phyloP scores from a whole-genome alignment of 2,113 vertebrate genomes.

The Cyanistes caeruleus region DNA sequence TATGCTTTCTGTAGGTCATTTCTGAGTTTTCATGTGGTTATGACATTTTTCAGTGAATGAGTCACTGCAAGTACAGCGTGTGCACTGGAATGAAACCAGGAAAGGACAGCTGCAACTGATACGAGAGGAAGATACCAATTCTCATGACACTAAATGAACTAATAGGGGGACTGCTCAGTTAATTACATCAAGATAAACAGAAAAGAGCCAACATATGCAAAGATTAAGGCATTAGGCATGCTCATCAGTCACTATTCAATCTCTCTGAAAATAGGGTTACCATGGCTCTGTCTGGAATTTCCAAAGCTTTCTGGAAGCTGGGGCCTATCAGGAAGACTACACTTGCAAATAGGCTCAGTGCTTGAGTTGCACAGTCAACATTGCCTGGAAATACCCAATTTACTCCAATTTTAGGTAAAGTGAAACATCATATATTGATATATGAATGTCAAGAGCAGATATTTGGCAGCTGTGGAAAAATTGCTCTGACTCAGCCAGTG shows the following conservation, averaged over 20 bases:
- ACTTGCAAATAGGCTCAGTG: fast-evolving
- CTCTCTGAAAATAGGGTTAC: not conserved
- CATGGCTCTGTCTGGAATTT: not conserved
- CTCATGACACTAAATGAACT: slow-evolving; percentile 53
- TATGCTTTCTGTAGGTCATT: not conserved
- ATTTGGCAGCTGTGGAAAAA: not conserved
- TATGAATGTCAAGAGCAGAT: not conserved
- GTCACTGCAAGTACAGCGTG: slow-evolving; percentile 14
- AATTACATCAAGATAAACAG: slow-evolving; percentile 54
- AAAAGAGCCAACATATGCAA: not conserved
- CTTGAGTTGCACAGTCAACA: not conserved
- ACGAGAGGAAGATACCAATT: slow-evolving; percentile 18
- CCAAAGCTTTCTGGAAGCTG: not conserved
- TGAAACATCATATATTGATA: not conserved
- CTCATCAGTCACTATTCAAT: not conserved
- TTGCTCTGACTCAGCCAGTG: not conserved
- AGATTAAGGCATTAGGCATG: not conserved
- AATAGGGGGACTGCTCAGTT: slow-evolving; percentile 10
- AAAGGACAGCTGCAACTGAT: slow-evolving; percentile 40
- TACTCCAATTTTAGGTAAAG: not conserved
- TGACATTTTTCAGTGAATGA: not conserved
- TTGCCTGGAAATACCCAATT: not conserved
- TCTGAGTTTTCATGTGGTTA: slow-evolving; percentile 35
- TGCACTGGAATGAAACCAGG: not conserved
- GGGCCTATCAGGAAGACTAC: not conserved